Conservation (phyloP, 2,888 invertebrate genomes). For the Leucophenga montana region DNA sequence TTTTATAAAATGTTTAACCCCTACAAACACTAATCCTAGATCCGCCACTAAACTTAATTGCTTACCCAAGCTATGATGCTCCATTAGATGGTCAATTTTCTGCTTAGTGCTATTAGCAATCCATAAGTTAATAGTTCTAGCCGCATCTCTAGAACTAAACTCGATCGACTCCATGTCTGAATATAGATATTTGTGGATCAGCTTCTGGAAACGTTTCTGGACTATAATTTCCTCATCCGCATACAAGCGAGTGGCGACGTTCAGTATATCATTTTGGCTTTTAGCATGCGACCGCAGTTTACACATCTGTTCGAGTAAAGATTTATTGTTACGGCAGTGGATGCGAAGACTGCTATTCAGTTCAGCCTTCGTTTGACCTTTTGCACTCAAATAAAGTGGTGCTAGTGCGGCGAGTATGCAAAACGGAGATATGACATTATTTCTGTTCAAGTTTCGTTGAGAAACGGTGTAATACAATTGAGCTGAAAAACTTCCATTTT, state of each 20-base stretch:
- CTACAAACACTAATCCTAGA: too few relatives aligned
- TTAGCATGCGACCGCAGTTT: neutral
- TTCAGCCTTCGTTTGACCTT: neutral
- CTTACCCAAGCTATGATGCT: neutral
- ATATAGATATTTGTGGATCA: neutral
- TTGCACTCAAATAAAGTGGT: neutral
- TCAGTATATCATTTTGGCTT: neutral
- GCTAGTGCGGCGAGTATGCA: neutral
- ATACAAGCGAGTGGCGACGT: neutral
- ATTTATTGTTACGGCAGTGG: neutral
- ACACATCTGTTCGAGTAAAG: neutral
- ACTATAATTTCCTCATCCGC: neutral
- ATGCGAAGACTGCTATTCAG: neutral
- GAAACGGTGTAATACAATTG: neutral
- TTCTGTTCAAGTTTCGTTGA: neutral
- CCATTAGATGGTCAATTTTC: neutral
- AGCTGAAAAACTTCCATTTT: neutral
- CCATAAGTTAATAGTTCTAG: too few relatives aligned
- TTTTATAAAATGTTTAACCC: too few relatives aligned
- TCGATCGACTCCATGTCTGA: neutral
- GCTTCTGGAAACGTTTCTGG: neutral
- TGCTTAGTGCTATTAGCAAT: neutral
- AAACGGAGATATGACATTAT: constrained; percentile 2
- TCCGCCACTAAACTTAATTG: neutral
- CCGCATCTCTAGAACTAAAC: neutral